Base-by-base conservation (phyloP, 2,888 invertebrate species). In the Hartigia nigra region DNA sequence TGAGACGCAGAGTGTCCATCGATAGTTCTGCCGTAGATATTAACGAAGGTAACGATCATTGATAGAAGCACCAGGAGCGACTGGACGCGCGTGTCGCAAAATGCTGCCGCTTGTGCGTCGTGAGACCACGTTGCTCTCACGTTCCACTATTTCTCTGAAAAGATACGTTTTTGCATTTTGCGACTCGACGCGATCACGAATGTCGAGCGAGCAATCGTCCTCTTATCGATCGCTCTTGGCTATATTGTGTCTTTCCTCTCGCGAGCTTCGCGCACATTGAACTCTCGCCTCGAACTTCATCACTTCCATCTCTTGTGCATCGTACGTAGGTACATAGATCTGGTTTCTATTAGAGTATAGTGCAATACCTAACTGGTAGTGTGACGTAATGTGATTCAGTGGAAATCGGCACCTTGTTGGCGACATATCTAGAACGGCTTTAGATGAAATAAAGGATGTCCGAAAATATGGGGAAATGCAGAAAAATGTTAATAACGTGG, bases 11-110 rank as follows among this genome's bases (percentile, higher is more conserved):
- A 82, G 92, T 93, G 84, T 93, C 93, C 86, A 86, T 88, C 82
- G 94, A 94, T 90, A 93, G 93, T 91, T 92, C 92, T 88, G 93
- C 92, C 89, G 90, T 93, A 87, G 93, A 94, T 86, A 93, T 93
- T 89, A 93, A 93, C 81, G 93, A 93, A 92, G 93, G 93, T 93
- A 91, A 90, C 83, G 79, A 87, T 83, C 80, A 78, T 81, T 82
- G 70, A 78, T 9, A 12, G n/a, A 84, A 84, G 4, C 9, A 14
- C 9, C 14, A 23, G 5, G 23, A 55, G 23, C 39, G 23, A 55
- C 23, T 9, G 31, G 72, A 34, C 72, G 31, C 4, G 72, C 12
- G 31, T 12, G 31, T 72, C 72, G 72, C 23, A 31, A 72, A 31
- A 72, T 11, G 9, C 31, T 34, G 12, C 72, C 14, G 31, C 12